Evolutionary conservation across 2,797 vertebrate species (phyloP).

Genomic region (Synaphobranchus kaupii): DNA sequence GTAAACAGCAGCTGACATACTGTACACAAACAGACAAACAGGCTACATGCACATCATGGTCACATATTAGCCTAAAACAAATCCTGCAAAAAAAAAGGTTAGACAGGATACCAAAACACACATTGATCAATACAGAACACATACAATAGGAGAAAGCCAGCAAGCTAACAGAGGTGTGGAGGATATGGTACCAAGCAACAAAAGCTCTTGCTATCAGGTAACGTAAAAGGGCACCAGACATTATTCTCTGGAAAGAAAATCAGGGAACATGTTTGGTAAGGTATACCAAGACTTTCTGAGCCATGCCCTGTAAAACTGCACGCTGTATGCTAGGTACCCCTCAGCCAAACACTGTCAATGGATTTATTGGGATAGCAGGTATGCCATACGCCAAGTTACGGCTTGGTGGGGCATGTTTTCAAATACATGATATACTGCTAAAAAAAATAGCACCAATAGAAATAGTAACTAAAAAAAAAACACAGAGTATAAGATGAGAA

Average conservation of each 20-base stretch:
- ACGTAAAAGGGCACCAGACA: not conserved
- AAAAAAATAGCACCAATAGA: not conserved
- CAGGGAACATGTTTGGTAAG: not conserved
- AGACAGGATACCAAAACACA: conserved; percentile 31
- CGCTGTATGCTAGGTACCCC: not conserved
- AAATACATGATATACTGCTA: not conserved
- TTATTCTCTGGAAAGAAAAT: not conserved
- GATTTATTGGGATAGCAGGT: too few relatives aligned
- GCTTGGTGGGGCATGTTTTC: too few relatives aligned
- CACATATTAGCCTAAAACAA: conserved; percentile 36
- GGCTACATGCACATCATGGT: conserved; percentile 41
- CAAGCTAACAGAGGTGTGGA: not conserved
- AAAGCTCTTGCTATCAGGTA: not conserved
- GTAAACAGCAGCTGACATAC: conserved; percentile 32
- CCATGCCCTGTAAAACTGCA: not conserved
- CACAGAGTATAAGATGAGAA: not conserved
- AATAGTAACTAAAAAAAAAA: not conserved
- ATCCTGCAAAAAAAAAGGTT: conserved; percentile 38
- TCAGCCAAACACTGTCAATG: not conserved
- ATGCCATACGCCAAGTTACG: too few relatives aligned
- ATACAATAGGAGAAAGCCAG: not conserved
- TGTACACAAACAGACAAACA: conserved; percentile 4
- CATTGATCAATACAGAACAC: conserved; percentile 26
- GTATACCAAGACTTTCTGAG: not conserved
- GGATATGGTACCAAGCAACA: not conserved